A percentile compares a stretch with the other conserved stretches of the same genome.
phyloP scores from a whole-genome alignment of 2,888 invertebrate species.

The Glaucopsyche alexis region DNA sequence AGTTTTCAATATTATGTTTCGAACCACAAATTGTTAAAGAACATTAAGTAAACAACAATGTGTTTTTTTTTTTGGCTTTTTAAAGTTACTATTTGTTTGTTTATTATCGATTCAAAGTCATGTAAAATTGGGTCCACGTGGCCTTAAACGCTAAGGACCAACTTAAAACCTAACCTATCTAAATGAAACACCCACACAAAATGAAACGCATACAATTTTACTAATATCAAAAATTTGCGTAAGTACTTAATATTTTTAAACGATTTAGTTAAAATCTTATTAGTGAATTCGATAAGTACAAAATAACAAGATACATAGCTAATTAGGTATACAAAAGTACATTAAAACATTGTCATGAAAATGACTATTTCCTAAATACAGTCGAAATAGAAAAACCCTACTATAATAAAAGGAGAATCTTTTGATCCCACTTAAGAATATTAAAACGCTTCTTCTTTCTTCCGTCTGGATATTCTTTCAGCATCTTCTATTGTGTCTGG shows the following conservation, averaged over 20 bases:
- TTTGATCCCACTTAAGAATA: not conserved
- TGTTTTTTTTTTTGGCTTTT: too few species aligned
- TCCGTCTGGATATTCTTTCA: constrained; percentile 52
- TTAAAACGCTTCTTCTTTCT: constrained; percentile 3
- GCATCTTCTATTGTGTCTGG: constrained; percentile 83
- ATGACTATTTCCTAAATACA: not conserved
- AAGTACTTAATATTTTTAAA: too few species aligned
- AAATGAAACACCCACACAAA: too few species aligned
- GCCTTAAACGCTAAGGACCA: not conserved
- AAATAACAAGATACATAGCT: too few species aligned
- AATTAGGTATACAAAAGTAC: not conserved
- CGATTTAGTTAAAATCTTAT: not conserved
- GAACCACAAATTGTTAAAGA: too few species aligned
- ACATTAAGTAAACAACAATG: too few species aligned
- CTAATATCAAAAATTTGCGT: not conserved
- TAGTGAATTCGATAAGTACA: not conserved
- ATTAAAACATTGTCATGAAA: too few species aligned
- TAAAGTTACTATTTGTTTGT: too few species aligned
- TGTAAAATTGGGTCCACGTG: too few species aligned
- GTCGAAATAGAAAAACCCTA: not conserved
- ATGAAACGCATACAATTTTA: not conserved
- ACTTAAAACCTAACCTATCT: too few species aligned
- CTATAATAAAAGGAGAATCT: not conserved
- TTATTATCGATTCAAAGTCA: too few species aligned
- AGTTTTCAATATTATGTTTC: too few species aligned